These are phyloP conservation scores for Telenomus remus DNA, from an alignment of 1,140 invertebrate genomes.

Conservation along the genomic window DNA sequence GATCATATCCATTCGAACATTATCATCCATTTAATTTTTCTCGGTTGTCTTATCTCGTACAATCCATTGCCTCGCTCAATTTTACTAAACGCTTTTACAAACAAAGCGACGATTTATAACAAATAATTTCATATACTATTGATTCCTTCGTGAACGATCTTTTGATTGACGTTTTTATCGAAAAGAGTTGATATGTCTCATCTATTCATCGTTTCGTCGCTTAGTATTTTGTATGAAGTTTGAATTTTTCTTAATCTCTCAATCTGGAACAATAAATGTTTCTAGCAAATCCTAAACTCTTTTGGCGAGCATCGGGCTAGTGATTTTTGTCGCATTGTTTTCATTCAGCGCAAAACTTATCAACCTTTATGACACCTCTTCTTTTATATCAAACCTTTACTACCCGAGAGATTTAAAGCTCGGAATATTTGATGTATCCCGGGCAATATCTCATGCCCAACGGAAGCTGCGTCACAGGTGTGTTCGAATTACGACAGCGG, in stretches of 20 bases:
- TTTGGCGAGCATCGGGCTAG: no score
- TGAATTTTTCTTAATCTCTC: no score
- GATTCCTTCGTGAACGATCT: constrained; percentile 13
- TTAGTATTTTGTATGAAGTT: no score
- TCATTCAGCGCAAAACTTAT: constrained; percentile 39
- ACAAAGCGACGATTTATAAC: constrained; percentile 27
- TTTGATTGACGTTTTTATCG: no score
- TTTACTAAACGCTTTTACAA: constrained; percentile 26
- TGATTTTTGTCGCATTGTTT: constrained; percentile 30
- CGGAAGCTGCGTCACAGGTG: constrained; percentile 53
- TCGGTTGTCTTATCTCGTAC: constrained; percentile 23
- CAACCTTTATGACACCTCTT: constrained; percentile 43
- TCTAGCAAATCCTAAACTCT: no score
- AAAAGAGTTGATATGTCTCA: no score
- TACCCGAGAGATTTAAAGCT: constrained; percentile 36
- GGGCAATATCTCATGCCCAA: constrained; percentile 43
- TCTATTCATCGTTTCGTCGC: no score
- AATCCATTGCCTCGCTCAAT: constrained; percentile 39
- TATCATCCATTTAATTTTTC: constrained; percentile 48
- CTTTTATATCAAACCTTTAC: constrained; percentile 43
- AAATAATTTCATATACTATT: constrained; percentile 21
- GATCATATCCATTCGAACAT: constrained; percentile 14
- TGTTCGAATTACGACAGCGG: constrained; percentile 44
- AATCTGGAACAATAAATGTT: no score
- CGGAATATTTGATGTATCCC: constrained; percentile 42